These are phyloP conservation scores for Cherax destructor DNA, from an alignment of 1,140 invertebrate genomes.

Conservation along the genomic window DNA sequence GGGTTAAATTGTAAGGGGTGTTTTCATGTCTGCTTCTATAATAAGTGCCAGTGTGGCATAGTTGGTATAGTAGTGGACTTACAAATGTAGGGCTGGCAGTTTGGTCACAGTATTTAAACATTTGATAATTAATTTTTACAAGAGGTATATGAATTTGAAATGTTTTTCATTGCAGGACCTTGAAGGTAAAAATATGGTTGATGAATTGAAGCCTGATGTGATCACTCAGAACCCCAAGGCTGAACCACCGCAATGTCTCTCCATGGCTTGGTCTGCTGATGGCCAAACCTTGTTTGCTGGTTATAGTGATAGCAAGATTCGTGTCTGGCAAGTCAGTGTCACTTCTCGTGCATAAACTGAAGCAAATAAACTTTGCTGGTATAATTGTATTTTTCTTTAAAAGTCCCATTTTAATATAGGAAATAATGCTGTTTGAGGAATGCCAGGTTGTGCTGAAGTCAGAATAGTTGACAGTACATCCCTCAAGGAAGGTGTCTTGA, in stretches of 20 bases:
- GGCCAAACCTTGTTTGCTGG: conserved; percentile 99
- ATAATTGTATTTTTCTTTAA: not conserved
- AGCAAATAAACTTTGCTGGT: conserved; percentile 9
- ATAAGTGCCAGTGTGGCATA: not conserved
- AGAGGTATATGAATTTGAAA: no score
- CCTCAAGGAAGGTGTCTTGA: no score
- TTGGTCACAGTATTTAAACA: no score
- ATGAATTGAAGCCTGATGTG: conserved; percentile 97
- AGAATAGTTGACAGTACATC: no score
- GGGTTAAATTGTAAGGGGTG: no score
- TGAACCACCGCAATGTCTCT: conserved; percentile 96
- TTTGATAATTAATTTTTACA: no score
- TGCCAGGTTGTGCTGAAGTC: no score
- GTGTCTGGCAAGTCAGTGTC: conserved; percentile 95
- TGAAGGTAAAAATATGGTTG: conserved; percentile 99
- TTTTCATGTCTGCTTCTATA: no score
- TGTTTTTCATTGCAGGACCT: conserved; percentile 84
- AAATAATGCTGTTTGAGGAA: no score
- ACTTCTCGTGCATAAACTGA: conserved; percentile 69
- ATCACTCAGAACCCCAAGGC: conserved; percentile 84
- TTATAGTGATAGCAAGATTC: conserved; percentile 98
- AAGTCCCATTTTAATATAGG: not conserved
- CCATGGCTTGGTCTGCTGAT: conserved; percentile 98
- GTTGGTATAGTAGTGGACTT: not conserved
- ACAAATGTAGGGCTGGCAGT: no score